Percentiles rank a stretch among this genome's conserved stretches.
Conservation (phyloP, 2,888 invertebrate species). For the Nymphalis urticae region DNA sequence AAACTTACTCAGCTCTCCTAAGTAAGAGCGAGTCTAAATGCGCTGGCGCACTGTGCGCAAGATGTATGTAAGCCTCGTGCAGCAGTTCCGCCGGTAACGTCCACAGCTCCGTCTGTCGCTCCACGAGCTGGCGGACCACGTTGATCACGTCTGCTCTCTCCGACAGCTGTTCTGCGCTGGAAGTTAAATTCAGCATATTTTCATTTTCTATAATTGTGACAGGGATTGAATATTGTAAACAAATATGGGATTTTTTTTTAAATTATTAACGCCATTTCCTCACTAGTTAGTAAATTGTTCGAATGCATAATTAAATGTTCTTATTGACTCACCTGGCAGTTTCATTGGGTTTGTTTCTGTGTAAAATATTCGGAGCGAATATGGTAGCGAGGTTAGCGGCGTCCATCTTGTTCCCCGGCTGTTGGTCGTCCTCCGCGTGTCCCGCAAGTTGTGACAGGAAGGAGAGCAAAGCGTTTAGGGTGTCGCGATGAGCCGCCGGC, state of each 20-base stretch:
- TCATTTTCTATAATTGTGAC: no score
- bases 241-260: no score
- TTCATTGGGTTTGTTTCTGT: conserved; percentile 86
- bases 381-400: conserved; percentile 94
- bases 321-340: conserved; percentile 47
- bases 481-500: conserved; percentile 94
- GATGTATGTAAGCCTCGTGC: conserved; percentile 92
- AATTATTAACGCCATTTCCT: no score
- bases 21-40: conserved; percentile 86
- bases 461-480: conserved; percentile 89
- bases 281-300: no score
- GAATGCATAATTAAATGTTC: no score
- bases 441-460: conserved; percentile 90
- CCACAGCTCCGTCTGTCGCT: conserved; percentile 85
- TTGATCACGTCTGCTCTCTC: conserved; percentile 95
- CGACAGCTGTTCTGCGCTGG: conserved; percentile 85
- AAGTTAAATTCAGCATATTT: conserved; percentile 20
- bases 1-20: conserved; percentile 72
- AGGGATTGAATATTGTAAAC: no score
- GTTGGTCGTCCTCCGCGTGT: conserved; percentile 85
- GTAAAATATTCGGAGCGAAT: conserved; percentile 96
- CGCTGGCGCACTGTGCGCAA: conserved; percentile 92
- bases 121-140: conserved; percentile 85
- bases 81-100: conserved; percentile 89
- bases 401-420: conserved; percentile 96